phyloP scores from a whole-genome alignment of 2,888 invertebrate genomes.

The Drosophila merina region DNA sequence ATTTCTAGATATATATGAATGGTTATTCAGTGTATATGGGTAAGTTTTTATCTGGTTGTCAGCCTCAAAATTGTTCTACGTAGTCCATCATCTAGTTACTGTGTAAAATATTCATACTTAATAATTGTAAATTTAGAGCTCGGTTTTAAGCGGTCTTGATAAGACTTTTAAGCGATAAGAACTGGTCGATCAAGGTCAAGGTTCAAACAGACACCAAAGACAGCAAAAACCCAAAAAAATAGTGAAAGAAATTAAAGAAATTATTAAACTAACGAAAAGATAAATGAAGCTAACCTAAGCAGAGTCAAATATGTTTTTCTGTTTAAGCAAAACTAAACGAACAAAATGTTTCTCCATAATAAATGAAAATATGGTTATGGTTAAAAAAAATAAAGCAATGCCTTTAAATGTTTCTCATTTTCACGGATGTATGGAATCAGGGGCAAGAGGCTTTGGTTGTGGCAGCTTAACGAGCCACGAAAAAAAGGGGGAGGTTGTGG shows the following conservation, averaged over 20 bases:
- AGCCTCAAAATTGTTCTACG: conserved; percentile 63
- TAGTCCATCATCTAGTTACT: conserved; percentile 73
- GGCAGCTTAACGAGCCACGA: conserved; percentile 48
- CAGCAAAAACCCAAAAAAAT: not conserved
- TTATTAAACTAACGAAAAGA: conserved; percentile 24
- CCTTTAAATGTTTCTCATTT: conserved; percentile 6
- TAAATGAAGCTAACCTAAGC: conserved; percentile 48
- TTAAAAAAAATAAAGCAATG: conserved; percentile 55
- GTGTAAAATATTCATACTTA: conserved; percentile 72
- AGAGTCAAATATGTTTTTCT: conserved; percentile 62
- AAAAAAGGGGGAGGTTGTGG: not conserved
- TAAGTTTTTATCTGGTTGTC: conserved; percentile 70
- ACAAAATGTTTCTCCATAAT: conserved; percentile 78
- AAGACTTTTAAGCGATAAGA: conserved; percentile 75
- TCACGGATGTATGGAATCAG: not conserved
- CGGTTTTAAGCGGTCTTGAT: conserved; percentile 80
- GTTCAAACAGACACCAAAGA: conserved; percentile 13
- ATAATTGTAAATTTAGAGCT: conserved; percentile 76
- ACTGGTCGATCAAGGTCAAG: conserved; percentile 13
- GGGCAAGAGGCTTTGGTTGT: not conserved
- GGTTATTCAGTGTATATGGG: conserved; percentile 67
- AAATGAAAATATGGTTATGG: conserved; percentile 73
- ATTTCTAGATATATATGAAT: conserved; percentile 31
- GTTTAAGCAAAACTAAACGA: conserved; percentile 62
- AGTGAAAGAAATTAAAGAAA: conserved; percentile 55